Evolutionary conservation across 2,797 vertebrate genomes (phyloP).

Genomic region (Cirrhinus molitorella): DNA sequence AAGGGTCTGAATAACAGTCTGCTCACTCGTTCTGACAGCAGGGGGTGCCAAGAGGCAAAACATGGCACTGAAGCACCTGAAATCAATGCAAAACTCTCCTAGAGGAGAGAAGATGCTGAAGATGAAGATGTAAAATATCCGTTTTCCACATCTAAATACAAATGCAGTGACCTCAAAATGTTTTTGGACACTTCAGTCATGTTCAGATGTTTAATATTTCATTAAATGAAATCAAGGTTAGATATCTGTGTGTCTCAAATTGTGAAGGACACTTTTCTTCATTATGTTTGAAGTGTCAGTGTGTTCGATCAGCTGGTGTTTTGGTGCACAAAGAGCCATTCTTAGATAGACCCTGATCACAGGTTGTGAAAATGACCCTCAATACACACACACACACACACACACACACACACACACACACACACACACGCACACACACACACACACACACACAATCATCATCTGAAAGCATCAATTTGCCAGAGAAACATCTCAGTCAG

Average conservation of each 20-base stretch:
- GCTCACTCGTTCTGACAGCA: conserved; percentile 36
- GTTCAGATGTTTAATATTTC: neutral
- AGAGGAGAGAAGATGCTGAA: neutral
- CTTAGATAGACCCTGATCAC: neutral
- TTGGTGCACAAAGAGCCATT: neutral
- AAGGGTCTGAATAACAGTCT: neutral
- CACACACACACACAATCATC: conserved; percentile 12
- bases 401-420: neutral
- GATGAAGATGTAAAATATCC: neutral
- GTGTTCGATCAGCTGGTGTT: neutral
- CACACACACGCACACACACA: conserved; percentile 8
- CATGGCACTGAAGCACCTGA: neutral
- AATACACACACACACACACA: neutral
- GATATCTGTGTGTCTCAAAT: neutral
- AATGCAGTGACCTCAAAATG: neutral
- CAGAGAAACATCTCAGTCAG: conserved; percentile 45
- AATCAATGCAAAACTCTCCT: too few relatives aligned
- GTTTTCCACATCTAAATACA: neutral
- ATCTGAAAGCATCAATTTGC: conserved; percentile 43
- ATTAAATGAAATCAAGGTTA: neutral
- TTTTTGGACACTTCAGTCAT: neutral
- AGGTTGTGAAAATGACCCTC: neutral
- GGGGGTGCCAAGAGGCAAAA: conserved; percentile 32
- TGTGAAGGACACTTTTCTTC: neutral
- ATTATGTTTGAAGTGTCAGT: neutral